Base-by-base conservation (phyloP, 2,888 invertebrate species). In the Atethmia centrago region DNA sequence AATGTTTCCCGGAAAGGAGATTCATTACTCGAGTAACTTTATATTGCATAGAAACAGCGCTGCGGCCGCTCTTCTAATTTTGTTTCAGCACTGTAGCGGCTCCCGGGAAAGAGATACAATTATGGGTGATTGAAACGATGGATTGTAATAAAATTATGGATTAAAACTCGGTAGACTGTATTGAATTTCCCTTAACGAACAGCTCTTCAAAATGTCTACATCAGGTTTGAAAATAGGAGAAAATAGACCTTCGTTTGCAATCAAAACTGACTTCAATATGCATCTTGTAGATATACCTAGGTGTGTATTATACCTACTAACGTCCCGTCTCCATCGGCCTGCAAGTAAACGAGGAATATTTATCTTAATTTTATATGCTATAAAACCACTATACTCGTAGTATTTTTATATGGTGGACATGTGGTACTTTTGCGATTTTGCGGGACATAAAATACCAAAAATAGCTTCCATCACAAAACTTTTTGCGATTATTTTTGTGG, bases 1-100 rank as follows among this genome's bases (percentile, higher is more conserved):
- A 61, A 80, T 47, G 77, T 78, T 82, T 82, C 77, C 76, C 53
- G 71, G 80, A 78, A 88, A 55, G 84, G 78, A 85, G 85, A 89
- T 88, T 90, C 87, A 89, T 90, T 91, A 89, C 82, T 82, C 82
- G 63, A 61, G 87, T 87, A 86, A 87, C 86, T 80, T 82, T 84
- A 88, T 86, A 84, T 77, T 84, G 82, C 73, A 73, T 67, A 74
- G 76, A 81, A 84, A 70, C 19, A 36, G 59, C 45, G 53, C n/a
- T 67, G 42, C 28, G 58, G n/a, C 16, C 19, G 59, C 55, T 66
- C 51, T 74, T 70, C 16, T 63, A 40, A 70, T 56, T 84, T 61
- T 68, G 16, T n/a, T 49, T 47, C 31, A 68, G 45, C 25, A 53
- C 31, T 71, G 10, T 45, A 70, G 53, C n/a, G 19, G 51, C 31